phyloP scores from a whole-genome alignment of 2,797 vertebrate species.

The Ara ararauna region DNA sequence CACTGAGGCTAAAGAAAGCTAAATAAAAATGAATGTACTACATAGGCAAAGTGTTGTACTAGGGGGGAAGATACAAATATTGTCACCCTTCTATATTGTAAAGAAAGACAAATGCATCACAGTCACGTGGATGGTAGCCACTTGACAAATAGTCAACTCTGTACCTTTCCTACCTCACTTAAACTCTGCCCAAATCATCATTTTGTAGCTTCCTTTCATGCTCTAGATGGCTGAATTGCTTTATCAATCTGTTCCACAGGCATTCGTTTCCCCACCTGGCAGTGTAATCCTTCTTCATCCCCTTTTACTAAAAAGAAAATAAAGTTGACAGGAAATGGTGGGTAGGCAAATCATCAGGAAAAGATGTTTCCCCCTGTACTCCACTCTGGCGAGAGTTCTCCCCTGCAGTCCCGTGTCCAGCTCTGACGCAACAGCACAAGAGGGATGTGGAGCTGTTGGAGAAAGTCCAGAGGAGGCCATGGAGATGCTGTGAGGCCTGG shows the following conservation, averaged over 20 bases:
- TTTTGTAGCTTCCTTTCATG: neutral
- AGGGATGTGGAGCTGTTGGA: neutral
- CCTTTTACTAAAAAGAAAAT: neutral
- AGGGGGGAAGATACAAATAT: neutral
- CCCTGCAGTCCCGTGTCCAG: neutral
- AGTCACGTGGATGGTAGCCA: neutral
- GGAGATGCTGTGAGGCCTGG: neutral
- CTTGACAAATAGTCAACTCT: neutral
- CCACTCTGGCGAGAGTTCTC: neutral
- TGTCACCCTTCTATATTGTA: neutral
- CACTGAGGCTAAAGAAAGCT: neutral
- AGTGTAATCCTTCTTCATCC: neutral
- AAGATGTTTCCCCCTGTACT: neutral
- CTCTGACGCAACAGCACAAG: neutral
- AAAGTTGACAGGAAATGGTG: neutral
- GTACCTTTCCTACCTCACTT: neutral
- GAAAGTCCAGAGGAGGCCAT: neutral
- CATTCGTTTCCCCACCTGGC: neutral
- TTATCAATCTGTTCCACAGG: neutral
- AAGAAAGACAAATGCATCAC: neutral
- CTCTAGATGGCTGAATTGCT: neutral
- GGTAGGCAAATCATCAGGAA: neutral
- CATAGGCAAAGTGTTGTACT: neutral
- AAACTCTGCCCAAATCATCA: neutral
- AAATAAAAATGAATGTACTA: neutral